Evolutionary conservation across 2,113 vertebrate species (phyloP).

Genomic region (Pterocles burchelli): DNA sequence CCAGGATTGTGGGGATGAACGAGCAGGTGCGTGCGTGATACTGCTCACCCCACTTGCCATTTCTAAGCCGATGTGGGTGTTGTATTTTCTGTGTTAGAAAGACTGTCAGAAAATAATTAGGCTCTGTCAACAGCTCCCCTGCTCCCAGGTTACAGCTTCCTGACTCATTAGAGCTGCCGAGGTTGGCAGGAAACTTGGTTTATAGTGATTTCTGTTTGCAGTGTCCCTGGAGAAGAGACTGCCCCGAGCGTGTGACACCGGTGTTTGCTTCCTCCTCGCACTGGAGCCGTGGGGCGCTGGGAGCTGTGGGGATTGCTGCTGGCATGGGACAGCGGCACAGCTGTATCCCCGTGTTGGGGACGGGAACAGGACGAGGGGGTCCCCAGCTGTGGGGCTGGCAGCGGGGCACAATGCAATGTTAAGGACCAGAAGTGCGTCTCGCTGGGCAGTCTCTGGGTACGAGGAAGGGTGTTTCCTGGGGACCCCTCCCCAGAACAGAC

Average conservation of each 20-base stretch:
- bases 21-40: slow-evolving; percentile 16
- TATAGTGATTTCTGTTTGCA: slow-evolving; percentile 58
- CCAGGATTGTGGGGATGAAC: background rate
- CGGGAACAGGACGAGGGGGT: too few species aligned
- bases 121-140: slow-evolving; percentile 56
- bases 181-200: slow-evolving; percentile 60
- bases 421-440: too few species aligned
- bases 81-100: slow-evolving; percentile 59
- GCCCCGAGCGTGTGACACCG: background rate
- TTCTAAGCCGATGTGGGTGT: background rate
- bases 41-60: background rate
- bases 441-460: too few species aligned
- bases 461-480: too few species aligned
- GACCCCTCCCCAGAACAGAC: too few species aligned
- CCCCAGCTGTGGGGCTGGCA: too few species aligned
- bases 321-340: background rate
- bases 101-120: slow-evolving; percentile 64
- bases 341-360: background rate
- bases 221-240: slow-evolving; percentile 52
- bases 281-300: background rate
- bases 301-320: background rate
- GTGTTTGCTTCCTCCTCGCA: background rate
- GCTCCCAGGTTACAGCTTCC: slow-evolving; percentile 55
- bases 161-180: slow-evolving; percentile 52
- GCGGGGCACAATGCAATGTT: too few species aligned